These are phyloP conservation scores for Papilio polytes DNA, from an alignment of 1,140 invertebrate species.

Conservation along the genomic window DNA sequence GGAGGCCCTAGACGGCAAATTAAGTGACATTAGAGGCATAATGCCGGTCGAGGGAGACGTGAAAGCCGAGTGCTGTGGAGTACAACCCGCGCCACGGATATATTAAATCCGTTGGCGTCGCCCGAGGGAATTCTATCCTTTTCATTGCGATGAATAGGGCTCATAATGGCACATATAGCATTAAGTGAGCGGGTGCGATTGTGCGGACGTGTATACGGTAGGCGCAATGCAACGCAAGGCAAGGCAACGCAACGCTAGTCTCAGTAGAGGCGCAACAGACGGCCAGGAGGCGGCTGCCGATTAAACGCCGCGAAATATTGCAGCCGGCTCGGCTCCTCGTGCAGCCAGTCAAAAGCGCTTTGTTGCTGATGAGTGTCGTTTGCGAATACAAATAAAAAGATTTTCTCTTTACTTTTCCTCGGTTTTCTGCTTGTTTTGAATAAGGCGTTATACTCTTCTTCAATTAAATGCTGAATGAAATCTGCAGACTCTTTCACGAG, in stretches of 20 bases:
- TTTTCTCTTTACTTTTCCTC: constrained; percentile 33
- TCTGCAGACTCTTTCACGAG: constrained; percentile 25
- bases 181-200: constrained; percentile 41
- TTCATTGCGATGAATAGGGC: constrained; percentile 51
- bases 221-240: constrained; percentile 60
- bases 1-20: constrained; percentile 81
- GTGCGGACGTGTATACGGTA: constrained; percentile 47
- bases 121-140: constrained; percentile 48
- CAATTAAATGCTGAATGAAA: constrained; percentile 31
- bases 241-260: constrained; percentile 59
- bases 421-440: constrained; percentile 31
- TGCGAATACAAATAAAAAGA: constrained; percentile 38
- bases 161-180: constrained; percentile 47
- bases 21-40: constrained; percentile 83
- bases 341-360: constrained; percentile 36
- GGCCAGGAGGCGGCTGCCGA: constrained; percentile 37
- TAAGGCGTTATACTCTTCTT: constrained; percentile 36
- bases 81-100: constrained; percentile 55
- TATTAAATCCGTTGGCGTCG: constrained; percentile 42
- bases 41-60: constrained; percentile 76
- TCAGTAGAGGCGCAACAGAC: constrained; percentile 51
- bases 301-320: constrained; percentile 40
- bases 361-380: constrained; percentile 40
- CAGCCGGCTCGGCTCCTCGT: constrained; percentile 24
- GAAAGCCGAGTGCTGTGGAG: constrained; percentile 74